phyloP scores from a whole-genome alignment of 2,113 vertebrate species.

The Lampris megalopsis region DNA sequence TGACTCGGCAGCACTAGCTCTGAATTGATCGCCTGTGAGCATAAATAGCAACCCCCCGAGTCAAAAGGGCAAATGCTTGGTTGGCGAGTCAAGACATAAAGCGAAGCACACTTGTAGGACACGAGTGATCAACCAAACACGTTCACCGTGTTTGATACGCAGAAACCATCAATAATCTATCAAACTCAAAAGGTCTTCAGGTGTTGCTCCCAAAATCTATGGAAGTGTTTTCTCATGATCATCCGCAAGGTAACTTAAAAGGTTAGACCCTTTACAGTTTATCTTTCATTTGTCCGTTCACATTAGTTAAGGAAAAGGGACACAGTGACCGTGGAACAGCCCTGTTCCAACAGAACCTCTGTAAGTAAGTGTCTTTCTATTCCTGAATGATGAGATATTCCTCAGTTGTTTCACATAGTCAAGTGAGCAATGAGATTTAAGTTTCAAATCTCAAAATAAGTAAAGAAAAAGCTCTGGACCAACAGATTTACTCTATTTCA shows the following conservation, averaged over 20 bases:
- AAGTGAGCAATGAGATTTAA: conserved; percentile 41
- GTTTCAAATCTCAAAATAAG: conserved; percentile 41
- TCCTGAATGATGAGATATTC: conserved; percentile 43
- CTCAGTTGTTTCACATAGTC: conserved; percentile 33
- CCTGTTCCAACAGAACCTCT: conserved; percentile 23
- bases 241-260: conserved; percentile 30
- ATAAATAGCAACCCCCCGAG: conserved; percentile 38
- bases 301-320: conserved; percentile 21
- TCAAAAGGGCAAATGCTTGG: conserved; percentile 38
- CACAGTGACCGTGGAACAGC: conserved; percentile 10
- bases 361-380: conserved; percentile 18
- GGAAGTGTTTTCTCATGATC: conserved; percentile 12
- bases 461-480: conserved; percentile 14
- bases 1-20: conserved; percentile 13
- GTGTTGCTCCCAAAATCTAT: conserved; percentile 16
- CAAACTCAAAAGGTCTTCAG: conserved; percentile 1
- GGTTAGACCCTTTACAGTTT: neutral
- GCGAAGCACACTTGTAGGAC: conserved; percentile 29
- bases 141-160: conserved; percentile 28
- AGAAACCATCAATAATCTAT: neutral
- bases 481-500: conserved; percentile 25
- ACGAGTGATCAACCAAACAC: conserved; percentile 41
- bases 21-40: conserved; percentile 30
- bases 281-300: conserved; percentile 18
- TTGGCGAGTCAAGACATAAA: conserved; percentile 55